phyloP scores from a whole-genome alignment of 2,888 invertebrate genomes.

The Drosophila robusta region DNA sequence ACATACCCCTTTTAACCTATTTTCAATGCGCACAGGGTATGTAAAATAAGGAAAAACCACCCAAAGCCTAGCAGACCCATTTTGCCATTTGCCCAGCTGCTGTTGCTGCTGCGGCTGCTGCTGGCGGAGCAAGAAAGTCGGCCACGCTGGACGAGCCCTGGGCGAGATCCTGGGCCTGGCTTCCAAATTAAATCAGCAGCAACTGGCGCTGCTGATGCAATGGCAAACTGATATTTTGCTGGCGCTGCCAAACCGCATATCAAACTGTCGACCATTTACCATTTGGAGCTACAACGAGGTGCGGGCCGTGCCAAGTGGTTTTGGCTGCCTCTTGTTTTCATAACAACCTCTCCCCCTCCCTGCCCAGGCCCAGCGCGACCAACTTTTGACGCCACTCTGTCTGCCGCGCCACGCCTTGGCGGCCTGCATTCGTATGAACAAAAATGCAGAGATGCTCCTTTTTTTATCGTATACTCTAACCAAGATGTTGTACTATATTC shows the following conservation, averaged over 20 bases:
- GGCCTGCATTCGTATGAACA: slow-evolving; percentile 71
- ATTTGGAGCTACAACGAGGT: slow-evolving; percentile 69
- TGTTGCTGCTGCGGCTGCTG: neutral
- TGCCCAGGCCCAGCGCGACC: slow-evolving; percentile 20
- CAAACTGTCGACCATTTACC: slow-evolving; percentile 79
- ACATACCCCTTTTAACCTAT: slow-evolving; percentile 1
- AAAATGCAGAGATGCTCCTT: slow-evolving; percentile 73
- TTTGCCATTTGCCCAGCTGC: neutral
- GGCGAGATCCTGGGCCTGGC: slow-evolving; percentile 19
- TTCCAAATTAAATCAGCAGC: slow-evolving; percentile 71
- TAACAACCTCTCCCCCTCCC: slow-evolving; percentile 48
- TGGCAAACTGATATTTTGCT: slow-evolving; percentile 78
- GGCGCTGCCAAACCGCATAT: slow-evolving; percentile 77
- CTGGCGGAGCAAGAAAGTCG: slow-evolving; percentile 44
- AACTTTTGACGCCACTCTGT: slow-evolving; percentile 77
- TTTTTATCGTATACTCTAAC: slow-evolving; percentile 54
- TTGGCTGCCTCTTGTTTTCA: slow-evolving; percentile 79
- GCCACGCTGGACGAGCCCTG: slow-evolving; percentile 29
- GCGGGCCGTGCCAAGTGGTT: slow-evolving; percentile 77
- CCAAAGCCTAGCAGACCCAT: slow-evolving; percentile 16
- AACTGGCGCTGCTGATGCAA: slow-evolving; percentile 52
- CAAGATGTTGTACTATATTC: neutral
- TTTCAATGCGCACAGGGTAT: neutral
- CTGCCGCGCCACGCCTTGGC: slow-evolving; percentile 78
- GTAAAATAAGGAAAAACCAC: slow-evolving; percentile 18